A percentile compares a stretch with the other conserved stretches of the same genome.
phyloP scores from a whole-genome alignment of 2,113 vertebrate genomes.

The Shinisaurus crocodilurus region DNA sequence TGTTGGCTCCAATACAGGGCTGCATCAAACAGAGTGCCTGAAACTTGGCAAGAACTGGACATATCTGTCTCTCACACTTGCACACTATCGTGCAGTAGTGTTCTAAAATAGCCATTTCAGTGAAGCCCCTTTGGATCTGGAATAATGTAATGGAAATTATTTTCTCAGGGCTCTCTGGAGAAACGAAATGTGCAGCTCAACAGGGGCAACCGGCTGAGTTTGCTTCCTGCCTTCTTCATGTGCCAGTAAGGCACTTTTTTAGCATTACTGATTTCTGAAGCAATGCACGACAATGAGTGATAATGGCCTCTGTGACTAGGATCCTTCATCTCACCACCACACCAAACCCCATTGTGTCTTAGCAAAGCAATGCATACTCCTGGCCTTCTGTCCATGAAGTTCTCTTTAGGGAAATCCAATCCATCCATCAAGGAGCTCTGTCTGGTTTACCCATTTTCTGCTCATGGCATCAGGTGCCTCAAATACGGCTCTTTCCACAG shows the following conservation, averaged over 20 bases:
- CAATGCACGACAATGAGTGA: neutral
- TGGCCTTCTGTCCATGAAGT: too few species aligned
- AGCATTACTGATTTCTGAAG: slow-evolving; percentile 9
- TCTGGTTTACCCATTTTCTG: too few species aligned
- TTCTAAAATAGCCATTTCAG: slow-evolving; percentile 34
- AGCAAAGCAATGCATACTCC: rapidly evolving
- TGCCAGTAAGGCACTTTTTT: neutral
- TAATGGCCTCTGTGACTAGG: neutral
- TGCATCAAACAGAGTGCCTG: slow-evolving; percentile 34
- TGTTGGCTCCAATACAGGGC: slow-evolving; percentile 37
- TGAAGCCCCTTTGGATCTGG: slow-evolving; percentile 16
- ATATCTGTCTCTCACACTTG: slow-evolving; percentile 29
- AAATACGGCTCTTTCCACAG: too few species aligned
- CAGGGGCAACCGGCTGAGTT: neutral
- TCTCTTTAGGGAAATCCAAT: too few species aligned
- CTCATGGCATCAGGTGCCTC: too few species aligned
- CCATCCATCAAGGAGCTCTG: too few species aligned
- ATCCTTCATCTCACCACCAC: neutral
- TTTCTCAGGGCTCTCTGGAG: neutral
- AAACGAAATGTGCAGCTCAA: neutral
- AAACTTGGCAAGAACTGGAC: slow-evolving; percentile 44
- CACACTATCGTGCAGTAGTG: neutral
- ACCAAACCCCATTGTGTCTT: neutral
- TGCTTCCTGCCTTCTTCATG: rapidly evolving
- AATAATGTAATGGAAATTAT: slow-evolving; percentile 14